phyloP scores from a whole-genome alignment of 2,113 vertebrate genomes.

The Vulpes ferrilata region DNA sequence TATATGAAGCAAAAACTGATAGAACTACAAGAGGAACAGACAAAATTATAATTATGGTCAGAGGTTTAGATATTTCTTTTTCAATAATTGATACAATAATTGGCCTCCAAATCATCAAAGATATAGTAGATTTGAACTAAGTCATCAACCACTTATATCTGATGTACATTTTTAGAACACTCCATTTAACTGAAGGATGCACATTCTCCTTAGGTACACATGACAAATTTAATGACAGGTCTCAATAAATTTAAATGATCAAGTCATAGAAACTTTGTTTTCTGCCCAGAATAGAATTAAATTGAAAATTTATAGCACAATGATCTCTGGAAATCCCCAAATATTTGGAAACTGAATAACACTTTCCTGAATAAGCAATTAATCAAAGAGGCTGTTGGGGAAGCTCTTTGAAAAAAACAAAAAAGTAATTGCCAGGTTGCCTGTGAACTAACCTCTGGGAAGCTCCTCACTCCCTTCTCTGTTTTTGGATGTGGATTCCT shows the following conservation, averaged over 20 bases:
- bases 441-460: background rate
- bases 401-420: background rate
- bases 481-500: background rate
- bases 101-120: background rate
- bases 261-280: background rate
- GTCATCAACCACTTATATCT: background rate
- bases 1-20: background rate
- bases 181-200: background rate
- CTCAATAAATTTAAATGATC: background rate
- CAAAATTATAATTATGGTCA: background rate
- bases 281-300: background rate
- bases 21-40: background rate
- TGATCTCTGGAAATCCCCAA: background rate
- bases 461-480: background rate
- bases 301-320: background rate
- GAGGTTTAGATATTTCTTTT: background rate
- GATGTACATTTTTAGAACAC: background rate
- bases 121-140: background rate
- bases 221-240: background rate
- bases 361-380: background rate
- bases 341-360: background rate
- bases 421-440: background rate
- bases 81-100: background rate
- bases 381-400: background rate
- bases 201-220: background rate